Evolutionary conservation across 2,888 invertebrate genomes (phyloP).

Genomic region (Cordilura impudica): DNA sequence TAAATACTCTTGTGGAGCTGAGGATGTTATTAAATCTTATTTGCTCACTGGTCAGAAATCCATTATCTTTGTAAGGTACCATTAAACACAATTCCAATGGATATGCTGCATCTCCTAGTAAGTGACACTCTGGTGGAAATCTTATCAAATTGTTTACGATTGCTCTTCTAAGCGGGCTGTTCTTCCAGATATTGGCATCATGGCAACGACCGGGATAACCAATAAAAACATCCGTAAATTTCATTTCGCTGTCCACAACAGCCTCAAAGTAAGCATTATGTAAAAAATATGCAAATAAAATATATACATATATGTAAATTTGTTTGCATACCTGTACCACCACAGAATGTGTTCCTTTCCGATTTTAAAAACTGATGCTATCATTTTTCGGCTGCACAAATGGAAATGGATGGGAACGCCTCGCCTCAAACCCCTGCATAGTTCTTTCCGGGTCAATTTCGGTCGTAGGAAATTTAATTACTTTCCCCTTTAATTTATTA

Average conservation of each 20-base stretch:
- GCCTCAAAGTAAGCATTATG: slow-evolving; percentile 19
- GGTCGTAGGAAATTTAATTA: slow-evolving; percentile 35
- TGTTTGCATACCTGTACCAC: too few relatives aligned
- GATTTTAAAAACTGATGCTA: too few relatives aligned
- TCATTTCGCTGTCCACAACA: slow-evolving; percentile 33
- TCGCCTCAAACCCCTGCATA: too few relatives aligned
- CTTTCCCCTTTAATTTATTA: slow-evolving; percentile 1
- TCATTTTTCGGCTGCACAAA: slow-evolving; percentile 26
- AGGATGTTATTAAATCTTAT: too few relatives aligned
- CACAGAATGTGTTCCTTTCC: too few relatives aligned
- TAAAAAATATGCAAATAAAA: neutral
- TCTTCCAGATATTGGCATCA: slow-evolving; percentile 32
- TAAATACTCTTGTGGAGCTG: too few relatives aligned
- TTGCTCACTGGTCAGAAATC: too few relatives aligned
- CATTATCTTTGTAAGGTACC: slow-evolving; percentile 50
- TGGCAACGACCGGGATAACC: too few relatives aligned
- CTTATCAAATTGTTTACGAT: slow-evolving; percentile 21
- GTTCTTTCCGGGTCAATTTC: too few relatives aligned
- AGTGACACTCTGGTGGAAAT: slow-evolving; percentile 40
- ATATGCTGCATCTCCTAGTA: slow-evolving; percentile 50
- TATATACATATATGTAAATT: slow-evolving; percentile 23
- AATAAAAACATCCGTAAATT: slow-evolving; percentile 45
- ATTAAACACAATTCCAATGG: slow-evolving; percentile 50
- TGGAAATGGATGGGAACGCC: too few relatives aligned
- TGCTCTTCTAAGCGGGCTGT: slow-evolving; percentile 26